Conservation (phyloP, 2,113 vertebrate species). For the Aplodontia rufa region DNA sequence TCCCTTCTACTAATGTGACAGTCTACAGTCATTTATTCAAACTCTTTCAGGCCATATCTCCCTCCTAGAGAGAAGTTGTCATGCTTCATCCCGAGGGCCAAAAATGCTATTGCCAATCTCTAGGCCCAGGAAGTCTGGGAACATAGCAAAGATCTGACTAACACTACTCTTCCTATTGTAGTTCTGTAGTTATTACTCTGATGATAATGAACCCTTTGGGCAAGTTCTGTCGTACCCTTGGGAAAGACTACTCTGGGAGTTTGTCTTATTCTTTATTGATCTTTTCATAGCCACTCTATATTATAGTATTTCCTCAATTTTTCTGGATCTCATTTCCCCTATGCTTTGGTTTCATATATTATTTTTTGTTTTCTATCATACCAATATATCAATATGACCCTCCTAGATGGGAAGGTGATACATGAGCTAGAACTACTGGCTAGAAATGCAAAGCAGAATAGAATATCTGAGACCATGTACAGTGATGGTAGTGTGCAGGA, state of each 20-base stretch:
- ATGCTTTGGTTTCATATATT: slow-evolving; percentile 37
- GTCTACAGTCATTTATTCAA: neutral
- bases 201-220: neutral
- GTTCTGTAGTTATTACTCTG: neutral
- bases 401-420: neutral
- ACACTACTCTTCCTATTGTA: neutral
- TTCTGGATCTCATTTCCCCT: slow-evolving; percentile 41
- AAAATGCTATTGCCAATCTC: neutral
- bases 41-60: neutral
- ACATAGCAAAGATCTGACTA: neutral
- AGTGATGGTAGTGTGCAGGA: neutral
- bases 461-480: neutral
- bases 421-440: neutral
- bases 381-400: neutral
- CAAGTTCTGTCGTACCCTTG: neutral
- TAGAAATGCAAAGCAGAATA: neutral
- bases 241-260: neutral
- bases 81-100: neutral
- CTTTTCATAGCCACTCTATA: neutral
- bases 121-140: neutral
- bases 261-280: slow-evolving; percentile 7
- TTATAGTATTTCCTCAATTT: slow-evolving; percentile 32
- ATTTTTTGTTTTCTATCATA: neutral
- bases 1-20: neutral
- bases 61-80: neutral